A percentile compares a stretch with the other conserved stretches of the same genome.
Conservation (phyloP, 1,140 invertebrate genomes). For the Drosophila tropicalis region DNA sequence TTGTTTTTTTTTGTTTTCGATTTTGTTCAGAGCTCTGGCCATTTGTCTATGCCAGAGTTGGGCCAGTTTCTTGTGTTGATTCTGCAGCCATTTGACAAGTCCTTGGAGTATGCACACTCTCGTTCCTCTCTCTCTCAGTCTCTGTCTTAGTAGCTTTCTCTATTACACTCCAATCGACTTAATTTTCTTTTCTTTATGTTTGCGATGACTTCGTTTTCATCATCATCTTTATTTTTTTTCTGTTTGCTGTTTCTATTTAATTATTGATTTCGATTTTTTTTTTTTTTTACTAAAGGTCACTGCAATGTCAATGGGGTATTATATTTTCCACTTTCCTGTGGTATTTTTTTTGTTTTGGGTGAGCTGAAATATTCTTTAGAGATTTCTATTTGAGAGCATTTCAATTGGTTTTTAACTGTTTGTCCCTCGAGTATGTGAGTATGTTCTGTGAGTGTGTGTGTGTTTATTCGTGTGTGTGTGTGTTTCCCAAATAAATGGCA, state of each 20-base stretch:
- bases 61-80: slow-evolving; percentile 34
- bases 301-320: slow-evolving; percentile 60
- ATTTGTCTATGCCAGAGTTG: slow-evolving; percentile 46
- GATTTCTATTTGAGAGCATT: slow-evolving; percentile 58
- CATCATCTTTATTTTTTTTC: slow-evolving; percentile 34
- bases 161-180: slow-evolving; percentile 63
- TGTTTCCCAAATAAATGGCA: slow-evolving; percentile 15
- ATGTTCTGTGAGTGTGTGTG: slow-evolving; percentile 13
- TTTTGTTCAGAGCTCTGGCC: background rate
- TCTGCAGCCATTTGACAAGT: slow-evolving; percentile 34
- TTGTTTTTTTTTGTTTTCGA: slow-evolving; percentile 14
- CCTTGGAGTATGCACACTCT: slow-evolving; percentile 59
- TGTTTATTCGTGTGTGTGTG: slow-evolving; percentile 15
- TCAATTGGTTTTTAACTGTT: slow-evolving; percentile 71
- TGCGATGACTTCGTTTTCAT: slow-evolving; percentile 43
- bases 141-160: slow-evolving; percentile 20
- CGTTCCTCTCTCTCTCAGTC: slow-evolving; percentile 32
- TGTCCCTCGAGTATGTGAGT: slow-evolving; percentile 34
- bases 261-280: slow-evolving; percentile 72
- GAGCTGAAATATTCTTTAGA: slow-evolving; percentile 30
- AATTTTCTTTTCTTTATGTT: slow-evolving; percentile 11
- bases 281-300: slow-evolving; percentile 63
- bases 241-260: slow-evolving; percentile 56
- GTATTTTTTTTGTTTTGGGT: background rate
- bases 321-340: background rate